A percentile compares a stretch with the other conserved stretches of the same genome.
Evolutionary conservation across 2,888 invertebrate genomes (phyloP).

Genomic region (Pollenia griseotomentosa): DNA sequence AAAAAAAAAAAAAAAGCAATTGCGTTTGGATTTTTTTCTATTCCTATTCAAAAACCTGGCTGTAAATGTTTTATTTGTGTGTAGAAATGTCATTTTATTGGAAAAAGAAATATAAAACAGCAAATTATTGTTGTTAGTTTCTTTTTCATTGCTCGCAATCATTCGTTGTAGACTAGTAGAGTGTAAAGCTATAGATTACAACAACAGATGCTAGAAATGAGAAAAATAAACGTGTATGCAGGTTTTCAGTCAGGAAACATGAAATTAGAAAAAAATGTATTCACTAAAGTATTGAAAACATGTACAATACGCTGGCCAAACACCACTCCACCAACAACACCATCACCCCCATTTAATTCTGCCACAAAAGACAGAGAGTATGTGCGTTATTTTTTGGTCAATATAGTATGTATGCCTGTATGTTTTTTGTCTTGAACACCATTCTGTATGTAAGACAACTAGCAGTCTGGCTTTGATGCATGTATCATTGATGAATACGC

Average conservation of each 20-base stretch:
- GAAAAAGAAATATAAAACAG: constrained; percentile 30
- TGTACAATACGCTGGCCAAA: constrained; percentile 56
- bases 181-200: constrained; percentile 74
- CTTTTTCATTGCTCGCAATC: constrained; percentile 23
- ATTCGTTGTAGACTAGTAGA: constrained; percentile 65
- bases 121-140: constrained; percentile 48
- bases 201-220: constrained; percentile 68
- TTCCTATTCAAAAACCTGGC: constrained; percentile 9
- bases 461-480: constrained; percentile 79
- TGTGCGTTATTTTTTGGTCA: constrained; percentile 50
- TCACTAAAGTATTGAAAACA: constrained; percentile 62
- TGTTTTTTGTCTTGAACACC: constrained; percentile 25
- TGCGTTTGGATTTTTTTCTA: constrained; percentile 49
- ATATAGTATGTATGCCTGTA: constrained; percentile 14
- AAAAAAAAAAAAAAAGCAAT: constrained; percentile 48
- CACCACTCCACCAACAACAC: constrained; percentile 1
- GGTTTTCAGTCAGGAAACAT: constrained; percentile 53
- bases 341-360: background rate
- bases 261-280: constrained; percentile 57
- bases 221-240: constrained; percentile 30
- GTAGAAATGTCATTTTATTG: constrained; percentile 60
- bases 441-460: no score
- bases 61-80: constrained; percentile 45
- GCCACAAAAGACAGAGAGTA: background rate
- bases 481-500: constrained; percentile 82